Evolutionary conservation across 2,797 vertebrate species (phyloP).

Genomic region (Psittacula echo): DNA sequence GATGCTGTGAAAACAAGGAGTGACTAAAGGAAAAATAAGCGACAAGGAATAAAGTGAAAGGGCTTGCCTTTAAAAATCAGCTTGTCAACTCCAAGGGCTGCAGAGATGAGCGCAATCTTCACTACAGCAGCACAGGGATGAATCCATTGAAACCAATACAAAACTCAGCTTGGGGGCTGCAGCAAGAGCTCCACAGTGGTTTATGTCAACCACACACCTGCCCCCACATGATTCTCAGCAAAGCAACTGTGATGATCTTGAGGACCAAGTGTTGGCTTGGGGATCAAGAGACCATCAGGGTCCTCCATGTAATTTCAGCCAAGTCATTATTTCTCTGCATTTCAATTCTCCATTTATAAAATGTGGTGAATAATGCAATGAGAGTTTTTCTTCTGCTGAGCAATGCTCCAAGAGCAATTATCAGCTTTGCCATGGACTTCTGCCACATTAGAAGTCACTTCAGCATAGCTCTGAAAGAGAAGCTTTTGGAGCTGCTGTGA

Average conservation of each 20-base stretch:
- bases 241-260: background rate
- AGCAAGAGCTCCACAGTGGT: background rate
- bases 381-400: background rate
- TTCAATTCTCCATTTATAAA: background rate
- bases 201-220: background rate
- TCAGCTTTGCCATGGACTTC: background rate
- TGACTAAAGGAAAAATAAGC: background rate
- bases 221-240: background rate
- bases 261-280: background rate
- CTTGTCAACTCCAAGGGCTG: background rate
- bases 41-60: background rate
- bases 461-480: background rate
- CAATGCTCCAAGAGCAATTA: background rate
- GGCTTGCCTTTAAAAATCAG: background rate
- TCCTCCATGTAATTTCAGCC: background rate
- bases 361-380: rapidly evolving
- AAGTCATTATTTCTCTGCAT: rapidly evolving
- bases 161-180: background rate
- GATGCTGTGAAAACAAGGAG: slow-evolving; percentile 5
- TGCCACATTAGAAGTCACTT: background rate
- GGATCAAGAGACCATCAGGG: background rate
- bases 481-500: background rate
- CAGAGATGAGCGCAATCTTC: background rate
- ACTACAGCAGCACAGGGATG: background rate
- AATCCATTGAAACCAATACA: background rate